Percentiles rank a stretch among this genome's conserved stretches.
Conservation (phyloP, 2,113 vertebrate species). For the Piprites chloris region DNA sequence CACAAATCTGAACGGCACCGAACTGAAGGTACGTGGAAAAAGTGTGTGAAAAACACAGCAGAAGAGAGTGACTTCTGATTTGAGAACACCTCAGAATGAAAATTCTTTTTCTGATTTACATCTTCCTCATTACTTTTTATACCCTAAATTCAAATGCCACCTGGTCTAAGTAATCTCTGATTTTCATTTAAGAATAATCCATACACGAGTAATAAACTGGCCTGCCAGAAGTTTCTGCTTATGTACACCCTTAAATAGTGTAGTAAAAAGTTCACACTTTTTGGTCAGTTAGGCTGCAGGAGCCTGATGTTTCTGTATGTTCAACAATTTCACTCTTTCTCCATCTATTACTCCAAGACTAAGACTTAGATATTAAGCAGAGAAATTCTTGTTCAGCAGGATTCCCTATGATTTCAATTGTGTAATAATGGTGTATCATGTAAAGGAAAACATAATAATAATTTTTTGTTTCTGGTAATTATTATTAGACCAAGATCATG, state of each 20-base stretch:
- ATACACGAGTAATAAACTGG: neutral
- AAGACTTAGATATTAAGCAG: neutral
- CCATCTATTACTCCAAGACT: neutral
- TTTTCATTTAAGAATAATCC: constrained; percentile 20
- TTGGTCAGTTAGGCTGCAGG: neutral
- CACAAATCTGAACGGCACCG: neutral
- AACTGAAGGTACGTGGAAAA: neutral
- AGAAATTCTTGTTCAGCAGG: neutral
- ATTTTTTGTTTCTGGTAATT: neutral
- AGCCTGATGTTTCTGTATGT: neutral
- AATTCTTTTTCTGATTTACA: neutral
- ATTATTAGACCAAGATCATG: neutral
- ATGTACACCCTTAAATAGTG: neutral
- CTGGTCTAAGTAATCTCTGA: neutral
- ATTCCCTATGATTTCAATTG: neutral
- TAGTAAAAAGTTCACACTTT: neutral
- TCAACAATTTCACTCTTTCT: neutral
- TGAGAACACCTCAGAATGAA: neutral
- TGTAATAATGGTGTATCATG: neutral
- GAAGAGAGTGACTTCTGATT: neutral
- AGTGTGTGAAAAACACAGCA: neutral
- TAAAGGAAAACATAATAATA: neutral
- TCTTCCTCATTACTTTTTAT: constrained; percentile 47
- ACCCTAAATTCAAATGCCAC: neutral
- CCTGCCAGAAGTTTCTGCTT: neutral